A percentile compares a stretch with the other conserved stretches of the same genome.
phyloP scores from a whole-genome alignment of 2,113 vertebrate genomes.

The Heterochromis multidens region DNA sequence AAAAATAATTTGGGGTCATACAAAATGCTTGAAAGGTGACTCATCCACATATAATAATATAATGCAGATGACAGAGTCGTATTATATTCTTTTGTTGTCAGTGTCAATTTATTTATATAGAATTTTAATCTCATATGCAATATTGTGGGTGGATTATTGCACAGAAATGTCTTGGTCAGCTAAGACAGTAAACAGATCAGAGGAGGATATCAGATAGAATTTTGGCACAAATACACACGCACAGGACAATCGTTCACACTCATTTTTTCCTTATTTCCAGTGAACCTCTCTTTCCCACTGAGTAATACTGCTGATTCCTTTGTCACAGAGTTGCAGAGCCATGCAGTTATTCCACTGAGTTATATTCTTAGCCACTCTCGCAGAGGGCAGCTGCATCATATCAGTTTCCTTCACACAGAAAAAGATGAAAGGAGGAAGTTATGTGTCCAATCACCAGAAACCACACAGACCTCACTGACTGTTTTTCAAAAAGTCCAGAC shows the following conservation, averaged over 20 bases:
- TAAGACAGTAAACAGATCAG: conserved; percentile 65
- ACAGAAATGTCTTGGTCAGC: conserved; percentile 65
- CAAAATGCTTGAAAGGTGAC: neutral
- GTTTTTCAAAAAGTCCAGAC: neutral
- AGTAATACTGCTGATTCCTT: conserved; percentile 61
- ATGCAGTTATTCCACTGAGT: conserved; percentile 66
- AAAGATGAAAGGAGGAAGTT: conserved; percentile 37
- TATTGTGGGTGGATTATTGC: conserved; percentile 49
- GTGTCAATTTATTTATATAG: conserved; percentile 42
- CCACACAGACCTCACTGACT: conserved; percentile 13
- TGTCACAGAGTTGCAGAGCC: conserved; percentile 62
- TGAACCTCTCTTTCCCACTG: neutral
- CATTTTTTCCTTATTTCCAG: conserved; percentile 23
- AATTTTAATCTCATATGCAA: conserved; percentile 33
- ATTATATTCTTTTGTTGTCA: conserved; percentile 39
- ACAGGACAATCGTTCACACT: conserved; percentile 11
- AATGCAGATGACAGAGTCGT: conserved; percentile 11
- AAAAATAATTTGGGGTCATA: neutral
- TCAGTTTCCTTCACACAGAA: conserved; percentile 19
- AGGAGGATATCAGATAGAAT: conserved; percentile 53
- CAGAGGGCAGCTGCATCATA: conserved; percentile 32
- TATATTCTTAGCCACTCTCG: conserved; percentile 26
- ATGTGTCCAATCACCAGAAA: conserved; percentile 12
- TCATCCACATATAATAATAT: neutral
- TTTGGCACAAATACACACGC: conserved; percentile 36